phyloP scores from a whole-genome alignment of 2,797 vertebrate genomes.

The Pantherophis alleghaniensis region DNA sequence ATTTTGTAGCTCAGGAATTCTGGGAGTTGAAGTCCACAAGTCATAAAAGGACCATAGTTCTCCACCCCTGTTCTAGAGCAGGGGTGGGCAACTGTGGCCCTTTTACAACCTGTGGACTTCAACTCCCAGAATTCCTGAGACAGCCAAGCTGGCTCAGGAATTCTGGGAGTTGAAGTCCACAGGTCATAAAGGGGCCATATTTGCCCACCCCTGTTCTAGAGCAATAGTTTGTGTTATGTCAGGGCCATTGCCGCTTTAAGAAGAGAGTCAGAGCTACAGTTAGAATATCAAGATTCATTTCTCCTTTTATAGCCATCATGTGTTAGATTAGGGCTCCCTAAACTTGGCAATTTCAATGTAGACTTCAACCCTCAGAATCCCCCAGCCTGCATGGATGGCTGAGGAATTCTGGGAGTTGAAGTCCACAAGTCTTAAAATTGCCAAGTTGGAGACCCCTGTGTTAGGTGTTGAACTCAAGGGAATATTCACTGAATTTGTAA shows the following conservation, averaged over 20 bases:
- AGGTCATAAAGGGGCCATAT: not conserved
- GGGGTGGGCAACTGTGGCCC: not conserved
- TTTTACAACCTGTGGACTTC: not conserved
- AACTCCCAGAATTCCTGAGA: not conserved
- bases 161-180: not conserved
- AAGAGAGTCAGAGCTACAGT: not conserved
- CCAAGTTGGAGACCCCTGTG: not conserved
- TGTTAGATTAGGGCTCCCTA: not conserved
- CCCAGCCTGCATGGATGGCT: not conserved
- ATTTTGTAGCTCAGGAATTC: not conserved
- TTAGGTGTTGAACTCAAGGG: not conserved
- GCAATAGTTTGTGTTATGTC: not conserved
- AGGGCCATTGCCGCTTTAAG: not conserved
- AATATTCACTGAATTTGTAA: constrained; percentile 3
- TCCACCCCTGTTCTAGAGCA: not conserved
- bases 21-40: not conserved
- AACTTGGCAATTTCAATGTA: not conserved
- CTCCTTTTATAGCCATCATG: not conserved
- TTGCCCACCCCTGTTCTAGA: not conserved
- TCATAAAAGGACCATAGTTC: not conserved
- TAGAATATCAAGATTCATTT: not conserved
- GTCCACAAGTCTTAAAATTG: not conserved
- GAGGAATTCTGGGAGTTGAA: not conserved
- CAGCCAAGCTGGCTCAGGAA: not conserved
- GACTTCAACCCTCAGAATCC: not conserved